Base-by-base conservation (phyloP, 2,888 invertebrate genomes). In the Suillia variegata region DNA sequence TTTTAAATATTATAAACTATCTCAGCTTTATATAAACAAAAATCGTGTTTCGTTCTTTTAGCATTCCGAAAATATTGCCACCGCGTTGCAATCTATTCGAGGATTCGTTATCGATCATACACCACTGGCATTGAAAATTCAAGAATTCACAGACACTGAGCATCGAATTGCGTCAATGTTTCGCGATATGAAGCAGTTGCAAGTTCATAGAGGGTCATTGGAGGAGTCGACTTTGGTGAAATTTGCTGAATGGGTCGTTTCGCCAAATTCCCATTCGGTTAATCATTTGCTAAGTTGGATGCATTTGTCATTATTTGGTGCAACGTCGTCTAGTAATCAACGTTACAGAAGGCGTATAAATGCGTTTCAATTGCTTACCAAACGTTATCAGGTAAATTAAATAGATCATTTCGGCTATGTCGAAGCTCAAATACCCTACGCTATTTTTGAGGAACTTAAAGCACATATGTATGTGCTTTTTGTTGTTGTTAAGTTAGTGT, bases 171-270 rank as follows among this genome's bases (percentile, higher is more conserved):
- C 86, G 58, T 81, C 85, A 31, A 84, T 85, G 20, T 85, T 87
- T 64, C 73, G 81, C 13, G 80, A 84, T 64, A 87, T 89, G 85
- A 70, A 83, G 61, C 83, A 84, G 47, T 87, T 87, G 73, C 82
- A 85, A 49, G 78, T 81, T 18, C 71, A 83, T 21, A 82, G 83
- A 56, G 73, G 81, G 22, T 81, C 81, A 49, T 80, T 87, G 66
- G 89, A 90, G 75, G 73, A 81, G 57, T 83, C 83, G 62, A 92
- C 91, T 4, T 72, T 91, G 66, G 83, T 88, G 73, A 85, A 87
- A 71, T 91, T 90, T 72, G 89, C 90, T 0, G 82, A 81, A 64
- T 85, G 85, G 78, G 87, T 87, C 54, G 87, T 89, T 6, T 87
- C 89, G 1, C 88, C 88, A 70, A 85, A 85, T 66, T 79, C 86